Base-by-base conservation (phyloP, 2,888 invertebrate genomes). In the Acronicta alni region DNA sequence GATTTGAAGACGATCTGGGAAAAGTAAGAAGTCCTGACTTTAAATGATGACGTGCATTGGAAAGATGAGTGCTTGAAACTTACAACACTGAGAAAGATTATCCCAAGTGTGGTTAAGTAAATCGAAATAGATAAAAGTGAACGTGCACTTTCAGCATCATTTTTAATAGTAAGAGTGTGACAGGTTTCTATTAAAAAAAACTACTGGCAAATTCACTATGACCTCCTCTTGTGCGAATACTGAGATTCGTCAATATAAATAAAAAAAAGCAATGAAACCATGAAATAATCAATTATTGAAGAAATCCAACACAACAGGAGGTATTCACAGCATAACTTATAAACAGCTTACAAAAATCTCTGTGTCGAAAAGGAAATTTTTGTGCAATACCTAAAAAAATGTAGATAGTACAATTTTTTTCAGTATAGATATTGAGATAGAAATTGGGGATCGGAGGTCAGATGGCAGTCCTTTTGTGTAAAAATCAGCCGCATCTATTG, bases 221-320 rank as follows among this genome's bases (percentile, higher is more conserved):
- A 7, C 26, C 26, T 30, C 9, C 1, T 32, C 30, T 35, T n/a
- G 18, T 35, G 10, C 12, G 17, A 26, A 17, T 23, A 23, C 20
- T 46, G 0, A 0, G 4, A 48, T 57, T 57, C 48, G 39, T 45
- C 18, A 68, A 32, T 17, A 26, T 20, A 56, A 66, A 55, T 54
- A 54, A 54, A 14, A 59, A 42, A 17, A 49, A 55, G 49, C 39
- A 39, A 51, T 39, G n/a, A n/a, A n/a, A 37, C 67, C 57, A 58
- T 35, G 49, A 44, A 47, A 63, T 44, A 70, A 67, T 58, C 67
- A 67, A 70, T 71, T 57, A 47, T 30, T 41, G 6, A 42, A 42
- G 38, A 30, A 57, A 37, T 37, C 42, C 23, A 37, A 35, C 70
- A 26, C 57, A 12, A 46, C 62, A 37, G 62, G 70, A 46, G 67